Percentiles rank a stretch among this genome's conserved stretches.
Conservation (phyloP, 2,113 vertebrate genomes). For the Cyanoramphus novaezelandiae region DNA sequence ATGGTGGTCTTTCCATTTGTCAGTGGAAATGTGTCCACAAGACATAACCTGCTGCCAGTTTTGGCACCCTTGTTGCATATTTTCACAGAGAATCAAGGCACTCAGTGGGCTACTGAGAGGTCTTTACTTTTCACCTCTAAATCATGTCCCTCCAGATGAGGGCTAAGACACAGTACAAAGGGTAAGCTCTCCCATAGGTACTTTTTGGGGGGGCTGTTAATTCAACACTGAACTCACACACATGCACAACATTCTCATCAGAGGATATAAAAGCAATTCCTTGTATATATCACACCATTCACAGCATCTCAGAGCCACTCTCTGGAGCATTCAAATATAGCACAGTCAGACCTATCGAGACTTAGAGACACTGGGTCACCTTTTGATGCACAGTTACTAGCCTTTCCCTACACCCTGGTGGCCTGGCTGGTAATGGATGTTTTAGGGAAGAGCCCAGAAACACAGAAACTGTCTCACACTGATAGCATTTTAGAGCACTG, state of each 20-base stretch:
- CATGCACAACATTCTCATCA: background rate
- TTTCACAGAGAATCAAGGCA: conserved; percentile 2
- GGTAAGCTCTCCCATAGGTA: background rate
- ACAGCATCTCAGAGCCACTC: background rate
- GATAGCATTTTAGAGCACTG: background rate
- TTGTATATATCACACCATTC: conserved; percentile 30
- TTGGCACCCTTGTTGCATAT: background rate
- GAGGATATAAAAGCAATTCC: conserved; percentile 63
- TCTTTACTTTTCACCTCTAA: conserved; percentile 41
- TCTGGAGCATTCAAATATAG: background rate
- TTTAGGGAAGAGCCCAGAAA: background rate
- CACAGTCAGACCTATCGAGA: background rate
- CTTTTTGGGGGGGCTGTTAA: background rate
- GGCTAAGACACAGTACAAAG: background rate
- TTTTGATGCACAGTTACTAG: background rate
- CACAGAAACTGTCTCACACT: background rate
- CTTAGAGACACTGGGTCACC: conserved; percentile 1
- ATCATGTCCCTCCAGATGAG: background rate
- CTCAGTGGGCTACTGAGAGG: background rate
- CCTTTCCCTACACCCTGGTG: conserved; percentile 20
- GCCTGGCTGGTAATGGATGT: conserved; percentile 52
- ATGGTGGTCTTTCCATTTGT: background rate
- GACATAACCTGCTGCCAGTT: background rate
- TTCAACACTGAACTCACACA: conserved; percentile 14
- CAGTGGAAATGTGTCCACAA: conserved; percentile 17